phyloP scores from a whole-genome alignment of 2,113 vertebrate genomes.

The Prionailurus viverrinus region DNA sequence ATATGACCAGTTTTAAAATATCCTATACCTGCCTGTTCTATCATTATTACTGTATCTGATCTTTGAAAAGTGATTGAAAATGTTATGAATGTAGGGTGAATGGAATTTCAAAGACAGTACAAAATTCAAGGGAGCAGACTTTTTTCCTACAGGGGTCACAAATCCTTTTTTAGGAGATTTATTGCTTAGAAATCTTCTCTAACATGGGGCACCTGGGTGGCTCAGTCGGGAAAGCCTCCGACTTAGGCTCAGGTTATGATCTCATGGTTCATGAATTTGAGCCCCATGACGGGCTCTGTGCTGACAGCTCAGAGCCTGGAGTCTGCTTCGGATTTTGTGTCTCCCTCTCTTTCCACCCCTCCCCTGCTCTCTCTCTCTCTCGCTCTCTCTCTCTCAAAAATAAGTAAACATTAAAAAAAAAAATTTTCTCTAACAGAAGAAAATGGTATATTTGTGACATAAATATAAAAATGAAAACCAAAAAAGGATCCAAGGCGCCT shows the following conservation, averaged over 20 bases:
- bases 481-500: neutral
- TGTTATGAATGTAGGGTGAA: neutral
- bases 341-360: no score
- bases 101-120: neutral
- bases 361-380: no score
- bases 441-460: slow-evolving; percentile 28
- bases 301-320: no score
- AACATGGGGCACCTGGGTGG: neutral
- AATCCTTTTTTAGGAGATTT: neutral
- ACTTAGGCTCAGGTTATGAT: no score
- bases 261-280: no score
- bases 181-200: neutral
- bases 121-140: neutral
- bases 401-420: no score
- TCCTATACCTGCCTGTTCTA: neutral
- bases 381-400: no score
- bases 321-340: no score
- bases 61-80: neutral
- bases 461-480: neutral
- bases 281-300: no score
- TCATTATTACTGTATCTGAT: neutral
- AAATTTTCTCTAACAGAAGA: neutral
- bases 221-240: no score
- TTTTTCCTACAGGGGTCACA: neutral
- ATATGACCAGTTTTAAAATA: neutral